phyloP scores from a whole-genome alignment of 2,113 vertebrate genomes.

The Sinocyclocheilus rhinocerous region DNA sequence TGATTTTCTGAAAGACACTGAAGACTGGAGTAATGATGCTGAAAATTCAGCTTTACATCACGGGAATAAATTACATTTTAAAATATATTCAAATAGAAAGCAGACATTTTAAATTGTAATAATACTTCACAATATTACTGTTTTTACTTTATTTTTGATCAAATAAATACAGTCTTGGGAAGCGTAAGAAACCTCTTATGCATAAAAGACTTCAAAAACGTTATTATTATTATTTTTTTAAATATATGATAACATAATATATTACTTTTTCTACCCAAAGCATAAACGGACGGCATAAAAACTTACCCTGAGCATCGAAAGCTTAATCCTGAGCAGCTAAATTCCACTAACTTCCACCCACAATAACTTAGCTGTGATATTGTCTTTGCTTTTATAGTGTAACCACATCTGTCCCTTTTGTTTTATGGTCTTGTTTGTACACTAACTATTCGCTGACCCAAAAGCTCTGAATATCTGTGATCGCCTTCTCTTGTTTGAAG shows the following conservation, averaged over 20 bases:
- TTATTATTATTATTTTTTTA: no score
- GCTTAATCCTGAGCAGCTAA: conserved; percentile 35
- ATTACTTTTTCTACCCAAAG: not conserved
- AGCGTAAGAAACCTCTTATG: not conserved
- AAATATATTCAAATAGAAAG: not conserved
- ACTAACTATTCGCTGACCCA: conserved; percentile 35
- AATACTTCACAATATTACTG: not conserved
- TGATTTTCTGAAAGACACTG: not conserved
- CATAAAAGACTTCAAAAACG: not conserved
- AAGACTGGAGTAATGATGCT: not conserved
- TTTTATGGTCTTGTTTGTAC: conserved; percentile 59
- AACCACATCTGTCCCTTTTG: conserved; percentile 52
- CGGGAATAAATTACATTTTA: not conserved
- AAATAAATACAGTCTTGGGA: not conserved
- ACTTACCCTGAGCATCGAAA: conserved; percentile 50
- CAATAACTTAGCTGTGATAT: conserved; percentile 41
- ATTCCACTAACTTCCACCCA: conserved; percentile 34
- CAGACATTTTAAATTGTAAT: not conserved
- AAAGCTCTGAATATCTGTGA: conserved; percentile 11
- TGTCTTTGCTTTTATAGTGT: conserved; percentile 68
- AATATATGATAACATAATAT: not conserved
- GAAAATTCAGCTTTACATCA: not conserved
- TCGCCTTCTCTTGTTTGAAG: not conserved
- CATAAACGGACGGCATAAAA: not conserved
- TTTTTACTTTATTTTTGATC: not conserved